Evolutionary conservation across 2,888 invertebrate species (phyloP), one percentile per base, ranked within the genome.

Genomic region (Crematogaster levior): DNA sequence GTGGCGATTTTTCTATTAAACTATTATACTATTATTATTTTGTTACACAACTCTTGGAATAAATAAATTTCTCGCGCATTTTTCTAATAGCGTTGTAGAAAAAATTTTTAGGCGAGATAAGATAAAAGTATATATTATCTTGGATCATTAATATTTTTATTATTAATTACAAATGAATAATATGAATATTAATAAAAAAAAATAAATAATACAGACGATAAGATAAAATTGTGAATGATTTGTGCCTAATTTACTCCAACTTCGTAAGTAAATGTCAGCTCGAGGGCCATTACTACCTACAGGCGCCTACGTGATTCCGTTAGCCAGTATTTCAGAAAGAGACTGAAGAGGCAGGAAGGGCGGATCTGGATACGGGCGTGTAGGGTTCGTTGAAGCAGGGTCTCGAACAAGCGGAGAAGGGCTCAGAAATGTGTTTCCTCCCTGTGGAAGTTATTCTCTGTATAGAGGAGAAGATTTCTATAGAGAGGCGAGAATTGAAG

Each of bases 251-350:
- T 79, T 58, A 15, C 18, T 77, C 21, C 15, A 68, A 30, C 21
- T 58, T 40, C 5, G 53, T 27, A 10, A 65, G 15, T 27, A 65
- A 34, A 27, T 21, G 21, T 46, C 58, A 24, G 21, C 30, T 51
- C 53, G 60, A 48, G 83, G 85, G 61, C 61, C 43, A 56, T 70
- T 79, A 70, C 72, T 79, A 48, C 51, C 43, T 73, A 48, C 51
- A 18, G 46, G 77, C 91, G 89, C 90, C 91, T 87, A 90, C 90
- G 90, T 91, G 90, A 92, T 91, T 91, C 91, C 85, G 87, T 87
- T 89, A 84, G 82, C 30, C 27, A 40, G 61, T 43, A 77, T 63
- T 72, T 27, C 24, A 53, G 58, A 72, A 70, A 43, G 53, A 73
- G 53, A 51, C 34, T 4, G 12, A n/a, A 58, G 15, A 58, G 34